These are phyloP conservation scores for Manacus vitellinus DNA, from an alignment of 2,113 vertebrate genomes.

Conservation along the genomic window DNA sequence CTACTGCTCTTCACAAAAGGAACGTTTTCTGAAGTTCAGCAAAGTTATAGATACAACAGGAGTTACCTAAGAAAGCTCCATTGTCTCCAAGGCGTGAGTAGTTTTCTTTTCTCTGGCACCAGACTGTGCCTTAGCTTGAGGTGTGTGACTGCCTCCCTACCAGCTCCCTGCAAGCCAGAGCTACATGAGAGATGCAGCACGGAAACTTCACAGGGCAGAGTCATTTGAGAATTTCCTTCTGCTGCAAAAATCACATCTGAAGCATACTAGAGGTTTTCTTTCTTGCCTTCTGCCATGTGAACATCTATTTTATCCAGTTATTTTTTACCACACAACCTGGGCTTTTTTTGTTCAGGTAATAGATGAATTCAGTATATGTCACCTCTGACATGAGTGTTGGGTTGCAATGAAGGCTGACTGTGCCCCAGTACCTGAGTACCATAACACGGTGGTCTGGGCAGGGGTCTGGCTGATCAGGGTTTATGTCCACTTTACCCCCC, in stretches of 20 bases:
- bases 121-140: not conserved
- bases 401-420: not conserved
- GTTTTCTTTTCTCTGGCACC: not conserved
- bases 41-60: not conserved
- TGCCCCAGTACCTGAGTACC: not conserved
- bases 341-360: not conserved
- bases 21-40: not conserved
- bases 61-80: not conserved
- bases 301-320: accelerated
- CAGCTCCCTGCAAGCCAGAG: not conserved
- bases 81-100: not conserved
- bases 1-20: not conserved
- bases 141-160: not conserved
- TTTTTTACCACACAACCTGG: not conserved
- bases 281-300: not conserved
- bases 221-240: not conserved
- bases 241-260: not conserved
- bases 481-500: not conserved
- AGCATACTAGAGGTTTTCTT: not conserved
- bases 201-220: not conserved
- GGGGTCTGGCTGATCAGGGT: not conserved
- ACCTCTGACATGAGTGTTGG: not conserved
- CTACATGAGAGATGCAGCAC: not conserved
- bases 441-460: accelerated
- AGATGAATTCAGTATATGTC: not conserved